phyloP scores from a whole-genome alignment of 2,113 vertebrate species.

The Ameiurus melas region DNA sequence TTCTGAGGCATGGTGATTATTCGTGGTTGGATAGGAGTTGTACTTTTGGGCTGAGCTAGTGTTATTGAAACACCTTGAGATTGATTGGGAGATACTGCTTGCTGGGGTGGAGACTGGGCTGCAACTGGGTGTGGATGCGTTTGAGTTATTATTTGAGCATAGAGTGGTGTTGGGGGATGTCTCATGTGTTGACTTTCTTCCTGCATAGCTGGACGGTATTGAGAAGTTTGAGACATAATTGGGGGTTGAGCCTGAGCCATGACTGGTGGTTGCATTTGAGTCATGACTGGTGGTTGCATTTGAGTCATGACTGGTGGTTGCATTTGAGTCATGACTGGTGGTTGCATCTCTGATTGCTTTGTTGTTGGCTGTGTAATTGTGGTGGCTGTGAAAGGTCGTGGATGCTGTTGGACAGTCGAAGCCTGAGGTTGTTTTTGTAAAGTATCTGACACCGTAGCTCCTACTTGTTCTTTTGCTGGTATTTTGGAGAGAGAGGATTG shows the following conservation, averaged over 20 bases:
- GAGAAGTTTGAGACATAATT: slow-evolving; percentile 36
- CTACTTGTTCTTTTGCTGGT: background rate
- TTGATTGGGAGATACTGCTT: background rate
- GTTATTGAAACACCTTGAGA: background rate
- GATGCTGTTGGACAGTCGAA: slow-evolving; percentile 30
- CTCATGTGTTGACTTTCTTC: slow-evolving; percentile 34
- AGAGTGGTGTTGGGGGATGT: slow-evolving; percentile 2
- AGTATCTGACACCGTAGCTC: slow-evolving; percentile 10
- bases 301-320: slow-evolving; percentile 49
- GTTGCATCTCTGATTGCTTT: slow-evolving; percentile 44
- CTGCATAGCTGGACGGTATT: slow-evolving; percentile 29
- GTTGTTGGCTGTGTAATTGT: slow-evolving; percentile 45
- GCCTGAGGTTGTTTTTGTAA: slow-evolving; percentile 31
- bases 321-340: slow-evolving; percentile 51
- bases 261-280: slow-evolving; percentile 22
- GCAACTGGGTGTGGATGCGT: slow-evolving; percentile 35
- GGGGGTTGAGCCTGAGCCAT: slow-evolving; percentile 35
- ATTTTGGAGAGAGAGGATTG: background rate
- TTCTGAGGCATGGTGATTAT: slow-evolving; percentile 48
- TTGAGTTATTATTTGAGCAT: slow-evolving; percentile 27
- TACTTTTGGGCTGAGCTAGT: slow-evolving; percentile 30
- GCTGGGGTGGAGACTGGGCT: slow-evolving; percentile 15
- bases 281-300: too few relatives aligned
- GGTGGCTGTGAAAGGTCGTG: slow-evolving; percentile 10
- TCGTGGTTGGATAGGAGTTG: slow-evolving; percentile 46